These are phyloP conservation scores for Protobothrops flavoviridis DNA, from an alignment of 2,113 vertebrate species.

Conservation along the genomic window DNA sequence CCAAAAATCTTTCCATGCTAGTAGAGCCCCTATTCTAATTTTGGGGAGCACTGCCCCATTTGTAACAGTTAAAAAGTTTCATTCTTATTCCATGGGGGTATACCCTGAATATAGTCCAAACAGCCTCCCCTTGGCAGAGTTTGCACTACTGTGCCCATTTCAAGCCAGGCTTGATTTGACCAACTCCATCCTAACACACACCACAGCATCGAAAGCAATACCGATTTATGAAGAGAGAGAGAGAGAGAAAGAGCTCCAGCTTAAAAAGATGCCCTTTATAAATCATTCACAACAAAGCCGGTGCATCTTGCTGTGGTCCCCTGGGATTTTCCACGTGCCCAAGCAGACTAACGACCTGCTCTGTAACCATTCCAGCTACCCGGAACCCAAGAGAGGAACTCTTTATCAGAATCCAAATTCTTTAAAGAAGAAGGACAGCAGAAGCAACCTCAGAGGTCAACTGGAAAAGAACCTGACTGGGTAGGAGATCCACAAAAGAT, in stretches of 20 bases:
- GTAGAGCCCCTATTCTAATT: not conserved
- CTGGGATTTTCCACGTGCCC: not conserved
- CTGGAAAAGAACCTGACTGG: not conserved
- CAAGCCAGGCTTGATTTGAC: constrained; percentile 11
- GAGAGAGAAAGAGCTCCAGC: constrained; percentile 20
- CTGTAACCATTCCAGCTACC: not conserved
- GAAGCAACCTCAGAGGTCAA: not conserved
- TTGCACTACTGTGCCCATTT: not conserved
- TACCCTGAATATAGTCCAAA: too few species aligned
- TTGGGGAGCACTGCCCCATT: not conserved
- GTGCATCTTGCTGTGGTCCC: not conserved
- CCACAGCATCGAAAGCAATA: constrained; percentile 13
- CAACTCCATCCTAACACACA: constrained; percentile 7
- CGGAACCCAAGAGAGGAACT: not conserved
- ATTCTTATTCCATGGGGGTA: not conserved
- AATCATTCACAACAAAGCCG: constrained; percentile 33
- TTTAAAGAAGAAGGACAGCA: not conserved
- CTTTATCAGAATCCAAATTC: not conserved
- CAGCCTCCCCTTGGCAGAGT: not conserved
- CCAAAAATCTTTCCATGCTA: too few species aligned
- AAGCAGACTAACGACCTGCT: not conserved
- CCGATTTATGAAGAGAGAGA: not conserved
- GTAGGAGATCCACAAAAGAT: not conserved
- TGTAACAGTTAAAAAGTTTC: not conserved
- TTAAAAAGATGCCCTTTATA: not conserved